A percentile compares a stretch with the other conserved stretches of the same genome.
Conservation (phyloP, 2,797 vertebrate genomes). For the Gallirallus australis region DNA sequence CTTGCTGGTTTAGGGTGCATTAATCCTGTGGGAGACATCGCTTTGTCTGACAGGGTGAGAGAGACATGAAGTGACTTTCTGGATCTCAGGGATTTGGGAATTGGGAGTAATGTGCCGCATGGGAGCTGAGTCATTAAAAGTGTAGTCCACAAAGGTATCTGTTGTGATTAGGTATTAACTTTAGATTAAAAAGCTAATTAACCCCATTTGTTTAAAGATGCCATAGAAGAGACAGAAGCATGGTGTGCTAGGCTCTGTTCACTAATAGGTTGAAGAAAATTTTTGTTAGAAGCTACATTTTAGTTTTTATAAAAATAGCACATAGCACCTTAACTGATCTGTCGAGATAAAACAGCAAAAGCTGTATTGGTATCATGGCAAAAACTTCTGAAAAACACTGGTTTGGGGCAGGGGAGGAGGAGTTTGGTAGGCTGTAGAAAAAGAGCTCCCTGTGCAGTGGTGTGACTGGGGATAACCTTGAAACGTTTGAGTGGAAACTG, state of each 20-base stretch:
- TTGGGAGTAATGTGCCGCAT: rapidly evolving
- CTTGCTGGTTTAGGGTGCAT: background rate
- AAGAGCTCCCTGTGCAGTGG: background rate
- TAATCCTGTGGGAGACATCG: background rate
- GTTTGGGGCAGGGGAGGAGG: background rate
- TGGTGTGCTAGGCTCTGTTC: background rate
- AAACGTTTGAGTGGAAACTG: background rate
- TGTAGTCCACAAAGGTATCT: background rate
- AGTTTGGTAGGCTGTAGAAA: background rate
- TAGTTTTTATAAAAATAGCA: background rate
- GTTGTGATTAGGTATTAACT: background rate
- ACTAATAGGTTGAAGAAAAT: background rate
- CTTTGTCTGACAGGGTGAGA: background rate
- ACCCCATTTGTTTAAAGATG: background rate
- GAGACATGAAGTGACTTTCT: background rate
- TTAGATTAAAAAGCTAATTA: slow-evolving; percentile 22
- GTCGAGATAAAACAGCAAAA: background rate
- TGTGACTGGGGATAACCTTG: background rate
- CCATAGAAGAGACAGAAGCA: background rate
- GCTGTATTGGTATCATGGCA: background rate
- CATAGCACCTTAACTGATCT: background rate
- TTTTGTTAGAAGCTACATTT: background rate
- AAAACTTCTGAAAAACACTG: background rate
- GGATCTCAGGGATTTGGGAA: background rate
- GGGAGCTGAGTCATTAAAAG: background rate